These are phyloP conservation scores for Allophyes oxyacanthae DNA, from an alignment of 2,888 invertebrate species.

Conservation along the genomic window DNA sequence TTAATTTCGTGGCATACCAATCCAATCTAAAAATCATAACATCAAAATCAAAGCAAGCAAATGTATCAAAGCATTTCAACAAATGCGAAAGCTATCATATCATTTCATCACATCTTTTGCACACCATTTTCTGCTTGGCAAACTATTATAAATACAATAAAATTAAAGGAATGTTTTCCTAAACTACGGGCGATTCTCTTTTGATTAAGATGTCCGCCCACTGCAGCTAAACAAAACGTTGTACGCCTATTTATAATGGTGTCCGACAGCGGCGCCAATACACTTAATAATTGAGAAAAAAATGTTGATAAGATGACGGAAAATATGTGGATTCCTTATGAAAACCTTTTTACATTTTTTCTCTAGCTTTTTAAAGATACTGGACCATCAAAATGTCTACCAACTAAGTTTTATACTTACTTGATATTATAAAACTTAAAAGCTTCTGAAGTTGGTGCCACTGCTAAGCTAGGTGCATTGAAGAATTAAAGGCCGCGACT, in stretches of 20 bases:
- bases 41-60: slow-evolving; percentile 2
- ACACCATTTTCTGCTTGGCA: neutral
- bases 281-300: slow-evolving; percentile 11
- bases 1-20: too few species aligned
- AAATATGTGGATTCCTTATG: neutral
- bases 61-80: too few species aligned
- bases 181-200: slow-evolving; percentile 1
- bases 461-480: too few species aligned
- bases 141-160: slow-evolving; percentile 4
- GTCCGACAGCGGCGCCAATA: slow-evolving; percentile 29
- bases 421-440: too few species aligned
- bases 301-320: slow-evolving; percentile 15
- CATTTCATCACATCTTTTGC: slow-evolving; percentile 5
- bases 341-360: too few species aligned
- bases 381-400: too few species aligned
- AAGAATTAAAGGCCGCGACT: too few species aligned
- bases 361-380: neutral
- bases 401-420: too few species aligned
- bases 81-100: neutral
- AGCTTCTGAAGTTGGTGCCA: too few species aligned
- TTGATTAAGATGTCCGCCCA: slow-evolving; percentile 30
- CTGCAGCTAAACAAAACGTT: slow-evolving; percentile 2
- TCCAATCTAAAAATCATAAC: slow-evolving; percentile 14
- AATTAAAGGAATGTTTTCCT: slow-evolving; percentile 1
- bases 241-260: slow-evolving; percentile 7